Base-by-base conservation (phyloP, 1,140 invertebrate species). In the Trichonephila inaurata region DNA sequence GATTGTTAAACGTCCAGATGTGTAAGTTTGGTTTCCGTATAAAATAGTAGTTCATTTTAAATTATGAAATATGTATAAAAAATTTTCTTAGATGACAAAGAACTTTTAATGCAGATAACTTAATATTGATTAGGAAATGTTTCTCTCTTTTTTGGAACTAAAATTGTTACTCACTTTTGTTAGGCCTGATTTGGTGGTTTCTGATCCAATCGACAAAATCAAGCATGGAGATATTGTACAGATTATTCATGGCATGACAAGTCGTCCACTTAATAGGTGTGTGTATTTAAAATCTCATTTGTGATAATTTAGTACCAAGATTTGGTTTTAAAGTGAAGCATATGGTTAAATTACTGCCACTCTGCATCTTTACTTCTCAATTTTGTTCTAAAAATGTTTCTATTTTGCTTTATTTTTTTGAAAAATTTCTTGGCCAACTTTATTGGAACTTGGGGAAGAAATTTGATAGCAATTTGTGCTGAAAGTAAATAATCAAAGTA, bases 151-250 rank as follows among this genome's bases (percentile, higher is more conserved):
- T 51, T 51, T 1, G 1, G 1, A 51, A 51, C 7, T 51, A 1
- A 51, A 87, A 64, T 92, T 86, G 16, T 24, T 28, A 28, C 28
- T 14, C 12, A 90, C 19, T 21, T 40, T 91, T 62, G 93, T 10
- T 93, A 95, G 95, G 85, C 97, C 97, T 94, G 98, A 98, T 95
- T 96, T 99, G 21, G 97, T 98, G 0, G 98, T 98, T 6, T 96
- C 96, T 16, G 97, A 98, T 93, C 97, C 97, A 19, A 97, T 97
- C 0, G 98, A 98, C 96, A 96, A 97, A 1, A 97, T 99, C 16
- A 97, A 97, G 94, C 98, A 99, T 95, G 99, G 98, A 0, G 98
- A 99, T 95, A 95, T 99, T 82, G 97, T 99, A 86, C 98, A 99
- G 95, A 95, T 99, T 44, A 97, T 99, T 28, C 99, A 99, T 96